Conservation (phyloP, 2,797 vertebrate species). For the Poeciliopsis gracilis region DNA sequence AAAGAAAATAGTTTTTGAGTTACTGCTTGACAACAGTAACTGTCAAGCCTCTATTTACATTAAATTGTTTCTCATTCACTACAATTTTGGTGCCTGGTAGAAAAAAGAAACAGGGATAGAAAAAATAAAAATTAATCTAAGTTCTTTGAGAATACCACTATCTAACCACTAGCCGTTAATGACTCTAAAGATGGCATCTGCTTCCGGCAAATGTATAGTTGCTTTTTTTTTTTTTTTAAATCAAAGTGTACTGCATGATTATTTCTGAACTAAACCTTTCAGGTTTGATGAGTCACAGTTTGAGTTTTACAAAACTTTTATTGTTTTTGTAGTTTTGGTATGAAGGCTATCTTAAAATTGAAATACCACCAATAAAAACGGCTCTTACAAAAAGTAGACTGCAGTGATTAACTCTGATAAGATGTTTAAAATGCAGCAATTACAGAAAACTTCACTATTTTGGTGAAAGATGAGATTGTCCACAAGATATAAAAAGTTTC, state of each 20-base stretch:
- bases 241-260: background rate
- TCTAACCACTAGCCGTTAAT: background rate
- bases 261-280: background rate
- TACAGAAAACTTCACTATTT: too few species aligned
- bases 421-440: background rate
- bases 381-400: background rate
- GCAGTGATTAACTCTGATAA: background rate
- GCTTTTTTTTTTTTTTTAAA: background rate
- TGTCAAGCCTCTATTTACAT: background rate
- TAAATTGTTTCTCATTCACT: background rate
- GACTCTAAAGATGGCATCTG: background rate
- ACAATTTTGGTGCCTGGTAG: background rate
- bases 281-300: background rate
- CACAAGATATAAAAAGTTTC: too few species aligned
- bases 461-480: too few species aligned
- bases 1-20: background rate
- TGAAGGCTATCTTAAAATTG: background rate
- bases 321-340: background rate
- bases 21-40: too few species aligned
- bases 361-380: background rate
- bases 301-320: too few species aligned
- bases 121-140: background rate
- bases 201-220: background rate
- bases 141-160: background rate
- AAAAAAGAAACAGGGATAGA: background rate